Evolutionary conservation across 2,113 vertebrate genomes (phyloP).

Genomic region (Mionectes macconnelli): DNA sequence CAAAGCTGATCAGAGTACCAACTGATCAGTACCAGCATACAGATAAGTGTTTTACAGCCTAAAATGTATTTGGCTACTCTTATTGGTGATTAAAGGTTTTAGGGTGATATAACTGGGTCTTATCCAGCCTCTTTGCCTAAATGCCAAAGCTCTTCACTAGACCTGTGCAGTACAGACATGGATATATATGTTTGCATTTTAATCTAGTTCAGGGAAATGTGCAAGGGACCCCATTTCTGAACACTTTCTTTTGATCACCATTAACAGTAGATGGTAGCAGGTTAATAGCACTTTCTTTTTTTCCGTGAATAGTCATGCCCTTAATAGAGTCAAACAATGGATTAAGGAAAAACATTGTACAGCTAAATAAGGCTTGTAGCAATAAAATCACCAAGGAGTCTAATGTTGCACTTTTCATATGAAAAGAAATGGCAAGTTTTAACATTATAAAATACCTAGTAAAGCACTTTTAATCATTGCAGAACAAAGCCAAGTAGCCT

Average conservation of each 20-base stretch:
- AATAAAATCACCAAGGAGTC: not conserved
- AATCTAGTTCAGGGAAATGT: not conserved
- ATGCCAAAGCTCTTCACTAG: not conserved
- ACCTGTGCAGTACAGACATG: not conserved
- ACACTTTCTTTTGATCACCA: not conserved
- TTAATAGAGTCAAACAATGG: not conserved
- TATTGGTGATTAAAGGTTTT: not conserved
- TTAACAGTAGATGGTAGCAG: not conserved
- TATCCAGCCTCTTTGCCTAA: not conserved
- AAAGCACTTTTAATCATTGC: not conserved
- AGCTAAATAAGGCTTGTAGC: not conserved
- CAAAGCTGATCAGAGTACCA: not conserved
- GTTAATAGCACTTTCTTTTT: not conserved
- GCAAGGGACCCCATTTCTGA: not conserved
- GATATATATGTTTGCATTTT: not conserved
- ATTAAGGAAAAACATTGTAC: not conserved
- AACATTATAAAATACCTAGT: not conserved
- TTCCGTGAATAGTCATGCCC: not conserved
- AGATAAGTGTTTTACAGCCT: not conserved
- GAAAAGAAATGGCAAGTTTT: not conserved
- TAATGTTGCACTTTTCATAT: not conserved
- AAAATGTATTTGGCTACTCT: not conserved
- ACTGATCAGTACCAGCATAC: not conserved
- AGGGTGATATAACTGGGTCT: not conserved
- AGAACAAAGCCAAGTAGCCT: not conserved